Evolutionary conservation across 2,113 vertebrate species (phyloP).

Genomic region (Jacana jacana): DNA sequence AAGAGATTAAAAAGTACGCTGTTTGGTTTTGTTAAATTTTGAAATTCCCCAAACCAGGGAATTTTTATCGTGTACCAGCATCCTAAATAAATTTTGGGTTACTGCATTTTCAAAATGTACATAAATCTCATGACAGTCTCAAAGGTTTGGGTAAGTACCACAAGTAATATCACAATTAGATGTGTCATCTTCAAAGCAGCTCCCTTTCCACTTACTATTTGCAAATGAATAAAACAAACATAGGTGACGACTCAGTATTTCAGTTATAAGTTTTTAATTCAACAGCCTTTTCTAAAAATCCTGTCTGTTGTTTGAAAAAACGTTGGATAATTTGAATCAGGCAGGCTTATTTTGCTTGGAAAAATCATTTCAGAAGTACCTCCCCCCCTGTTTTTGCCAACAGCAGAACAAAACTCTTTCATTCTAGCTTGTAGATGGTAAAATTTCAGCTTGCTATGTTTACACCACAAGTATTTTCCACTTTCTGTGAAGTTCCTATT

Average conservation of each 20-base stretch:
- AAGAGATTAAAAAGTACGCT: not conserved
- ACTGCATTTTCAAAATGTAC: not conserved
- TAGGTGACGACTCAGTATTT: not conserved
- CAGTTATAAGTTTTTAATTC: not conserved
- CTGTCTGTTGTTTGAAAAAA: not conserved
- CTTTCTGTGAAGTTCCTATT: not conserved
- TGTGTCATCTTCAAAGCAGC: not conserved
- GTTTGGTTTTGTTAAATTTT: not conserved
- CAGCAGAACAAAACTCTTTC: not conserved
- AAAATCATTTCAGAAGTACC: not conserved
- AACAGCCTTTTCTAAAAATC: not conserved
- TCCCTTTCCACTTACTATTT: not conserved
- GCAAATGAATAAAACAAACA: not conserved
- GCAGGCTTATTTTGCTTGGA: not conserved
- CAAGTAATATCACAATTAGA: not conserved
- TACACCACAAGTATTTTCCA: not conserved
- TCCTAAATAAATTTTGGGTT: not conserved
- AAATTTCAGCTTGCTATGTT: not conserved
- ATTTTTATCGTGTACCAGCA: not conserved
- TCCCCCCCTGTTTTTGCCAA: not conserved
- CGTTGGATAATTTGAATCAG: not conserved
- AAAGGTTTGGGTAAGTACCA: not conserved
- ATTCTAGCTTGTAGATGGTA: not conserved
- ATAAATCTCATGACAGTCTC: not conserved
- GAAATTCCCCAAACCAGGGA: not conserved